Conservation (phyloP, 2,797 vertebrate species). For the Tokudaia tokunoshimensis region DNA sequence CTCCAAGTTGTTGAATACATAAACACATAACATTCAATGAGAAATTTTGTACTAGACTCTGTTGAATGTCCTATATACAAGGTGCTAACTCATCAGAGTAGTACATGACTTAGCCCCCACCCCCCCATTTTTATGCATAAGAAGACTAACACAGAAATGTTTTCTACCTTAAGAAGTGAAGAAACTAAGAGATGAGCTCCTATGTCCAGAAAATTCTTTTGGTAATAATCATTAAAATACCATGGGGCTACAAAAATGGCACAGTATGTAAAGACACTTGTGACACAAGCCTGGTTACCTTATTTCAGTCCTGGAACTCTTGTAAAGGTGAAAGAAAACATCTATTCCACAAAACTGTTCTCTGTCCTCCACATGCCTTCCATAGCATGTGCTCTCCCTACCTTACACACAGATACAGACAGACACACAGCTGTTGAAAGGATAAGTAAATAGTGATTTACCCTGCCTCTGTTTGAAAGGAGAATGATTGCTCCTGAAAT, state of each 20-base stretch:
- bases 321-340: not conserved
- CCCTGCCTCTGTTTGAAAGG: not conserved
- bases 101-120: not conserved
- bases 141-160: not conserved
- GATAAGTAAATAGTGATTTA: conserved; percentile 20
- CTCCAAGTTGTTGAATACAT: not conserved
- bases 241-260: not conserved
- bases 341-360: not conserved
- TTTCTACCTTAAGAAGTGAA: not conserved
- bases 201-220: not conserved
- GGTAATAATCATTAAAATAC: conserved; percentile 25
- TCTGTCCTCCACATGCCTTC: not conserved
- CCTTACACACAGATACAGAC: not conserved
- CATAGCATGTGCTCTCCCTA: not conserved
- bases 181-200: not conserved
- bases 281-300: not conserved
- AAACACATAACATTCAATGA: not conserved
- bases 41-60: not conserved
- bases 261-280: not conserved
- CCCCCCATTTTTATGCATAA: not conserved
- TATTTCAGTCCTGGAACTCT: not conserved
- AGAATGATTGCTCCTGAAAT: not conserved
- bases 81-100: not conserved
- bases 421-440: not conserved
- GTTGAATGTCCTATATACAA: not conserved